Percentiles rank a stretch among this genome's conserved stretches.
phyloP scores from a whole-genome alignment of 1,140 invertebrate genomes.

The Metopolophium dirhodum region DNA sequence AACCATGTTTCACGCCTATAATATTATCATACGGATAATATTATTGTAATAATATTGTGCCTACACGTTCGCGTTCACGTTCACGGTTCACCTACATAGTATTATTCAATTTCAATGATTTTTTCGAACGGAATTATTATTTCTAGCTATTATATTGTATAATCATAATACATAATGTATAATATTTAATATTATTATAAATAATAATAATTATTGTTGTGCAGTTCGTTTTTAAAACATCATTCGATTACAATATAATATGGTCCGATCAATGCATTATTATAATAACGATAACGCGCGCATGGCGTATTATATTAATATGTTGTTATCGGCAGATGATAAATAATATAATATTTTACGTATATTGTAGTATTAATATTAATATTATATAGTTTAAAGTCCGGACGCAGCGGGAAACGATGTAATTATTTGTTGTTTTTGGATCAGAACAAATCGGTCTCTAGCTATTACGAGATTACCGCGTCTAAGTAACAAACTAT shows the following conservation, averaged over 20 bases:
- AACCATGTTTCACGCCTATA: not conserved
- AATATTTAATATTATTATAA: not conserved
- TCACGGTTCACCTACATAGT: not conserved
- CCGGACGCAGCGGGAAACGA: not conserved
- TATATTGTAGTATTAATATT: not conserved
- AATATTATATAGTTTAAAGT: not conserved
- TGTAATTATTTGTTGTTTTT: not conserved
- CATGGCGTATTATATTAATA: not conserved
- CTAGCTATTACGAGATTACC: not conserved
- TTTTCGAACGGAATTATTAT: not conserved
- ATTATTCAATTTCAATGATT: not conserved
- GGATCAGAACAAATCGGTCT: not conserved
- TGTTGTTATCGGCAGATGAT: not conserved
- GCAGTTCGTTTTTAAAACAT: not conserved
- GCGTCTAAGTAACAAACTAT: not conserved
- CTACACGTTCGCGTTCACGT: not conserved
- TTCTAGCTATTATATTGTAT: not conserved
- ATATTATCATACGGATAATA: not conserved
- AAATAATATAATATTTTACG: not conserved
- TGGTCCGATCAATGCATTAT: not conserved
- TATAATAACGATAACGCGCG: no score
- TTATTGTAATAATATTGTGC: not conserved
- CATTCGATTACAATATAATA: not conserved
- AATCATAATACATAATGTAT: not conserved
- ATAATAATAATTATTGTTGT: not conserved